Evolutionary conservation across 2,113 vertebrate genomes (phyloP), one percentile per base, ranked within the genome.

Genomic region (Echinops telfairi): DNA sequence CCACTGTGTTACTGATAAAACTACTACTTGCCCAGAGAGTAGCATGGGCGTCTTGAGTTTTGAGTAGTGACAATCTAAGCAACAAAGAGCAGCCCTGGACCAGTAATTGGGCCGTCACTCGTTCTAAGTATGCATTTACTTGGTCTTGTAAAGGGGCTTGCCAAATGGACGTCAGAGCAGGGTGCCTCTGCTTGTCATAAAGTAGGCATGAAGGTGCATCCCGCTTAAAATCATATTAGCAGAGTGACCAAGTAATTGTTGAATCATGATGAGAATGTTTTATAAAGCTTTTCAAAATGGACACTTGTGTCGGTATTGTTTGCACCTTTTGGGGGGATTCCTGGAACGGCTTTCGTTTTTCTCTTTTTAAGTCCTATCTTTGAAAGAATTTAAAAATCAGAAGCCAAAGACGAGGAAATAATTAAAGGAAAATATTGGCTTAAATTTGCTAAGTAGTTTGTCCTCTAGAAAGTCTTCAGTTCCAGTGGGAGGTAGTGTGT

Each of bases 371-470:
- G 43, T 88, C 71, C 9, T 75, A 31, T 89, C 62, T 77, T 57
- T 66, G 86, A 86, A 80, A 90, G 53, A 82, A 60, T 20, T 68
- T 57, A 68, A 11, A 12, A 31, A 83, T 81, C 25, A 95, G 94
- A 96, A 92, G 40, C 58, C 36, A 90, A 95, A 83, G 66, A 93
- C 86, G 96, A 95, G 90, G 88, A 96, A 90, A 87, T 96, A 78
- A 93, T 91, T 94, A 93, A 78, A 88, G 64, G 86, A 94, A 95
- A 93, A 86, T 80, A 53, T 64, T 90, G 78, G 40, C 58, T 70
- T 88, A 86, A 96, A 95, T 95, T 19, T 2, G 38, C 79, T 86
- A 86, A 96, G 88, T 96, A 84, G 71, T 84, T 91, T 8, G 58
- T 89, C 38, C 81, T 87, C 38, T 40, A 57, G 78, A 87, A 94